Base-by-base conservation (phyloP, 1,140 invertebrate species). In the Trissolcus basalis region DNA sequence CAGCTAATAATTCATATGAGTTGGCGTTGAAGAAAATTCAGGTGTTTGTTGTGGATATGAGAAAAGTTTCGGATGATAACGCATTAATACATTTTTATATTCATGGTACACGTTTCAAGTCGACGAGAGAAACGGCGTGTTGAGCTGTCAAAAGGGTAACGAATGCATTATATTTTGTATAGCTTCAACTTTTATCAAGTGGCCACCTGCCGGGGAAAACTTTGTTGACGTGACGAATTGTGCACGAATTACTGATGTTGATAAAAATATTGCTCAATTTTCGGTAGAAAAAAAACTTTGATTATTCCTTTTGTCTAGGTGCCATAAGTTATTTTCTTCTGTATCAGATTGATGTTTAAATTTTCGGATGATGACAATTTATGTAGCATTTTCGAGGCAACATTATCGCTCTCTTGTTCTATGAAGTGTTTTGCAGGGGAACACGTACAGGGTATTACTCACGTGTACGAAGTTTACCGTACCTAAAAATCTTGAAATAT, bases 1-100 rank as follows among this genome's bases (percentile, higher is more conserved):
- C 44, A 35, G 49, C 58, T 63, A 69, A 71, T 67, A 77, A 77
- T 71, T 77, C 51, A 71, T 71, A 68, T 51, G 41, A 48, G 61
- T 45, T 56, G 74, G 68, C 74, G 63, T 71, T 63, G 67, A 71
- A 59, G 61, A 71, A 77, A 77, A 77, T 77, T 61, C 63, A 77
- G 50, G 56, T 47, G 67, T 68, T 68, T 58, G 63, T 35, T 58
- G 63, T 33, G 74, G 58, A 71, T 71, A 77, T 71, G 68, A 77
- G 74, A 71, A 77, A 77, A 77, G 68, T 77, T 77, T 77, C 49
- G 56, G 53, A 61, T 71, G 74, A 71, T 77, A 71, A 77, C 74
- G 58, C 71, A 77, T 77, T 67, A 77, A 77, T 71, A 67, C 56
- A 77, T 77, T 77, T 77, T 77, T 77, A 77, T 77, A 71, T 77